These are phyloP conservation scores for Crossocerus cetratus DNA, from an alignment of 2,888 invertebrate genomes.

Conservation along the genomic window DNA sequence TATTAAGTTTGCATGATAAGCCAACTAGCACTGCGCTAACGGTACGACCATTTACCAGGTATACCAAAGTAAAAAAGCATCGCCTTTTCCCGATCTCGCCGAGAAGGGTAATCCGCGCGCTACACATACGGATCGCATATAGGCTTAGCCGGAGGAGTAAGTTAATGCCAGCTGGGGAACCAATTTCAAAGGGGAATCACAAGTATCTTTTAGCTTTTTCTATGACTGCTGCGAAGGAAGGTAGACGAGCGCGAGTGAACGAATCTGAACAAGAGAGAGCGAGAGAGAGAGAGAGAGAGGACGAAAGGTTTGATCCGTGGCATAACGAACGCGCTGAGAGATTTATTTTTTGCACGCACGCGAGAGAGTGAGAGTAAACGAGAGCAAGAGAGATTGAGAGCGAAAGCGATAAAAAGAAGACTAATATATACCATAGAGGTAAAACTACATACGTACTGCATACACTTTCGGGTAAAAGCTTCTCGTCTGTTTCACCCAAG, in stretches of 20 bases:
- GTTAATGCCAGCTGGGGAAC: not conserved
- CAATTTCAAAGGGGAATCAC: not conserved
- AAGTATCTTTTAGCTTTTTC: slow-evolving; percentile 1
- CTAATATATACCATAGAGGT: slow-evolving; percentile 18
- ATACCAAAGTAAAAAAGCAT: no score
- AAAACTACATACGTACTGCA: slow-evolving; percentile 17
- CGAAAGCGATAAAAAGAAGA: slow-evolving; percentile 22
- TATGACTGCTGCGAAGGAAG: not conserved
- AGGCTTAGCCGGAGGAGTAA: not conserved
- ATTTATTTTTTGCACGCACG: slow-evolving; percentile 58
- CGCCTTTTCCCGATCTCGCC: no score
- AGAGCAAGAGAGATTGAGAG: slow-evolving; percentile 37
- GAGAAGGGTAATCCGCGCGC: no score
- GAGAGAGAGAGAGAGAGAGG: slow-evolving; percentile 16
- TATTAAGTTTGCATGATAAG: no score
- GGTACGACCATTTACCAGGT: no score
- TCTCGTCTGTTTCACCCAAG: slow-evolving; percentile 35
- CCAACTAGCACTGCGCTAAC: no score
- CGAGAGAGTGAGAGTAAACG: slow-evolving; percentile 33
- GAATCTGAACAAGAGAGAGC: slow-evolving; percentile 1
- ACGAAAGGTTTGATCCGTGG: slow-evolving; percentile 15
- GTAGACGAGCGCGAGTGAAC: not conserved
- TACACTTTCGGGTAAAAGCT: slow-evolving; percentile 10
- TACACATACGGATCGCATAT: no score
- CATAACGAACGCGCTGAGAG: slow-evolving; percentile 40